Evolutionary conservation across 2,113 vertebrate species (phyloP), one percentile per base, ranked within the genome.

Genomic region (Ia io): DNA sequence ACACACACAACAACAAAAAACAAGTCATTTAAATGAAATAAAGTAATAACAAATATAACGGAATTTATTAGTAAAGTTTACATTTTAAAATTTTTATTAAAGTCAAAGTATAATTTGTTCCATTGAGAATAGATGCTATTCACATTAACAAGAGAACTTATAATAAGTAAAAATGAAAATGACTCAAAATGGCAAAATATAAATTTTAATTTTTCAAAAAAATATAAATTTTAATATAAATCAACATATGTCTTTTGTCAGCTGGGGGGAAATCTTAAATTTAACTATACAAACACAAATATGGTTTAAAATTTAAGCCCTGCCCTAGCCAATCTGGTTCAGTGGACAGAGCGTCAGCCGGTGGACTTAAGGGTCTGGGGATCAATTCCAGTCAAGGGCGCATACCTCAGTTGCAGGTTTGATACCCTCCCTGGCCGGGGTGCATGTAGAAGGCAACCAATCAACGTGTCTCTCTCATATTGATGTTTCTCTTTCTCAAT

Each of bases 151-250:
- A 74, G 25, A 80, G 32, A 94, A 97, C 12, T 32, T 71, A 93
- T 10, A 94, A 23, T 86, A 35, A 91, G 70, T 73, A 76, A 93
- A 95, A 89, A 70, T 78, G 23, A 30, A 87, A 96, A 92, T 65
- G 11, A 63, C 12, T 69, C 18, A 42, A 94, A 69, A 88, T 49
- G 37, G 1, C n/a, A 70, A 85, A 94, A 84, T 30, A 86, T 13
- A 95, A 71, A 28, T 67, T 93, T 82, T 42, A 87, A 10, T 61
- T 61, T 61, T 61, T 59, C 9, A 28, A 61, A 61, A 59, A 85
- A 90, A 84, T 30, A 83, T 9, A 95, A 71, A 28, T 67, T 93
- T 84, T 42, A 88, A 18, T 69, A 83, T 25, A 80, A 91, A 89
- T 70, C 61, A 83, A 93, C 42, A 71, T 59, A 80, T 13, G 16